These are phyloP conservation scores for Noturus placidus DNA, from an alignment of 2,113 vertebrate species.

Conservation along the genomic window DNA sequence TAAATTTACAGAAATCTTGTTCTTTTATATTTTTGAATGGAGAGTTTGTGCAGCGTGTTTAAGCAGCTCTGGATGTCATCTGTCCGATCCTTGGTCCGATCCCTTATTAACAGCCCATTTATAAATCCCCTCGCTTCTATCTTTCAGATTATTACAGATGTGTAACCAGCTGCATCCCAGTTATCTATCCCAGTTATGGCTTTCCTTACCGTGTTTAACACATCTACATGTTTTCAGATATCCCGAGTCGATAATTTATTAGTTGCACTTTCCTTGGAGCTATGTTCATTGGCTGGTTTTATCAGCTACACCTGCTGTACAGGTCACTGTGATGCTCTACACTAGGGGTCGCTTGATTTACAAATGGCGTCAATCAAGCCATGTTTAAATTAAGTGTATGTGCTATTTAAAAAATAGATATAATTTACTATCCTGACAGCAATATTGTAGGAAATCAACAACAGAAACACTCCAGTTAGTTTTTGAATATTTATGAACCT, in stretches of 20 bases:
- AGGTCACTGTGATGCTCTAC: not conserved
- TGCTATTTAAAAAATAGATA: no score
- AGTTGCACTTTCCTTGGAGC: no score
- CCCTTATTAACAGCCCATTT: not conserved
- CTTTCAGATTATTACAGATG: not conserved
- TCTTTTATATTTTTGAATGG: not conserved
- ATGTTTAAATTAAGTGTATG: no score
- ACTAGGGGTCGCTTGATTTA: no score
- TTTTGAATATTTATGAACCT: no score
- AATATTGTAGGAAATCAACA: no score
- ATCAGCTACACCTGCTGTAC: not conserved
- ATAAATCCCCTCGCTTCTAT: not conserved
- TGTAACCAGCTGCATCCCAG: not conserved
- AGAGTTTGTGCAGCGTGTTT: not conserved
- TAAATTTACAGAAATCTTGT: not conserved
- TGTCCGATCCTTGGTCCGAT: not conserved
- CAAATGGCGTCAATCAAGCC: no score
- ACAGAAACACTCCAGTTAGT: no score
- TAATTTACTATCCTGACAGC: no score
- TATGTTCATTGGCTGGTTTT: no score
- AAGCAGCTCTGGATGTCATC: not conserved
- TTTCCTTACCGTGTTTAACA: not conserved
- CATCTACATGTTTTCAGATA: not conserved
- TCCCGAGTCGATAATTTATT: not conserved
- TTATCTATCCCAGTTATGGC: not conserved